Evolutionary conservation across 2,113 vertebrate genomes (phyloP), one percentile per base, ranked within the genome.

Genomic region (Spea bombifrons): DNA sequence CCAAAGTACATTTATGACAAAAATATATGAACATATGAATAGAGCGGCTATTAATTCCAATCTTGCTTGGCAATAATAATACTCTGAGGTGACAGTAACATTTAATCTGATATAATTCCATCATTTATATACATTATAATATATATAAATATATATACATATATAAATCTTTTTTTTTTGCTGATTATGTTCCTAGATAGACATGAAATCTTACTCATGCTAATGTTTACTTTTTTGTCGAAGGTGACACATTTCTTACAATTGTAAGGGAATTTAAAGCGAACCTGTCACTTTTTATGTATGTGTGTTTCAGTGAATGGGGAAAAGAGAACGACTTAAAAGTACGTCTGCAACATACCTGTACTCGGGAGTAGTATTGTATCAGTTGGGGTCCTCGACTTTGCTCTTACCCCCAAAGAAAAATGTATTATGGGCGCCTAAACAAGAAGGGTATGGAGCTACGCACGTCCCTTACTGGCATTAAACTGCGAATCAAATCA

Each of bases 41-140:
- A 15, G 10, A 47, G 66, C 47, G 76, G 47, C 43, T 71, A 45
- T 61, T 50, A 5, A 71, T 52, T 49, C 52, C 57, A 73, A 80
- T 50, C 50, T 65, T 68, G 52, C 52, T 68, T 67, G 71, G 64
- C 71, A 73, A 80, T 74, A 16, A 30, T 79, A 80, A 80, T 80
- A 80, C 71, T 80, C 64, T 44, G 71, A 45, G 74, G 78, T 44
- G 52, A 77, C 53, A 48, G 52, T 43, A 59, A 8, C 47, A 46
- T 48, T 53, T 10, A 45, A 30, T 52, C 47, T 46, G 57, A 64
- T 72, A 50, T 66, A 30, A 30, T 30, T 30, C 65, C 45, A 46
- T 70, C 2, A 59, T 59, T 79, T 78, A 75, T 76, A 50, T 78
- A 68, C 47, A 65, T 16, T 48, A 43, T 71, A 45, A 66, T 53